phyloP scores from a whole-genome alignment of 2,113 vertebrate species.

The Chaenocephalus aceratus region DNA sequence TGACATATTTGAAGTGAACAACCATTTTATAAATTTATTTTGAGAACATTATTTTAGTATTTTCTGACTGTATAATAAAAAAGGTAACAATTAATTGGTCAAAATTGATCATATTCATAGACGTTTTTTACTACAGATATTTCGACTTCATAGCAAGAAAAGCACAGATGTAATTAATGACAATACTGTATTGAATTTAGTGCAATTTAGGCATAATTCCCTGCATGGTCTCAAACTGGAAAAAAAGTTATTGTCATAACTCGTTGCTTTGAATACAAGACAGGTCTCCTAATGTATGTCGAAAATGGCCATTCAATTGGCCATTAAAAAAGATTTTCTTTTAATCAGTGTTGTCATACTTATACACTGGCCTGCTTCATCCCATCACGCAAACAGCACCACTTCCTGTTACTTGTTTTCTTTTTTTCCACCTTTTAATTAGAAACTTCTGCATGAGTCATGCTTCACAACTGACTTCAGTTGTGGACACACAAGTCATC shows the following conservation, averaged over 20 bases:
- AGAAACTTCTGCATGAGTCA: not conserved
- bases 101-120: no score
- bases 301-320: no score
- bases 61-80: no score
- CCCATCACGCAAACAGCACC: not conserved
- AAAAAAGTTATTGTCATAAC: not conserved
- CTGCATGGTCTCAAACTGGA: not conserved
- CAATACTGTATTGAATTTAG: not conserved
- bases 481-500: not conserved
- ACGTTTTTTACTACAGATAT: not conserved
- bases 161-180: not conserved
- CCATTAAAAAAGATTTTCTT: no score
- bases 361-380: no score
- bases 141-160: not conserved
- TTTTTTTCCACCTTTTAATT: conserved; percentile 2
- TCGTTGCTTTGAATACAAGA: no score
- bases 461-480: not conserved
- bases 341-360: no score
- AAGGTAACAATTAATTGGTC: no score
- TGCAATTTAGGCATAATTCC: not conserved
- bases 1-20: no score
- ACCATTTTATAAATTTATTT: no score
- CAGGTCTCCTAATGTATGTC: no score
- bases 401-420: not conserved
- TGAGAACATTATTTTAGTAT: no score